phyloP scores from a whole-genome alignment of 92 coral and sea anemone genomes.

The Umimayanthus kanabou region DNA sequence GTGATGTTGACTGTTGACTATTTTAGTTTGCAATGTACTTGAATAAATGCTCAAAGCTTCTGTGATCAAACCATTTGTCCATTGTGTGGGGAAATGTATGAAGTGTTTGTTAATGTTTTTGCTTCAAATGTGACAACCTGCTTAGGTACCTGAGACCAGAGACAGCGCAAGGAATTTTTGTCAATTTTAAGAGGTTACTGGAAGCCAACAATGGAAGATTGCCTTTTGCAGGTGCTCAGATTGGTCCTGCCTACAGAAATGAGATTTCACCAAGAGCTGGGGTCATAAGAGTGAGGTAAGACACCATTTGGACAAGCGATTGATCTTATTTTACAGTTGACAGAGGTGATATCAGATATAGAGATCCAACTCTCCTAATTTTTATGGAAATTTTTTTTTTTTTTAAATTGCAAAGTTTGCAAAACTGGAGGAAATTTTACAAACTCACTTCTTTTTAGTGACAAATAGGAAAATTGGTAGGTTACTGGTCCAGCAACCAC shows the following conservation, averaged over 20 bases:
- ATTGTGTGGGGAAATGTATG: background rate
- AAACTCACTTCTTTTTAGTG: no score
- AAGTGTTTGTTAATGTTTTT: background rate
- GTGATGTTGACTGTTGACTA: no score
- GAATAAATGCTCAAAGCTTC: background rate
- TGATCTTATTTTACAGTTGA: no score
- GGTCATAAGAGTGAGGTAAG: constrained; percentile 91
- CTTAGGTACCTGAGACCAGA: constrained; percentile 93
- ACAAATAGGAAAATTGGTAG: no score
- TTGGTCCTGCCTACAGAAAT: constrained; percentile 98
- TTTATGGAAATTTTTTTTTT: no score
- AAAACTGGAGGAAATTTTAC: no score
- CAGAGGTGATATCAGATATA: no score
- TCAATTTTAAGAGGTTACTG: constrained; percentile 95
- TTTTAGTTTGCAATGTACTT: no score
- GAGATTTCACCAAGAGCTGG: constrained; percentile 99
- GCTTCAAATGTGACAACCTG: background rate
- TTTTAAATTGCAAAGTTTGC: no score
- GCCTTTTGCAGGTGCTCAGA: constrained; percentile 99
- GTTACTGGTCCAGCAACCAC: no score
- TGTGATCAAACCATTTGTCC: background rate
- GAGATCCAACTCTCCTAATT: no score
- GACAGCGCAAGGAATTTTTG: constrained; percentile 99
- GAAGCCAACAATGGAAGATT: constrained; percentile 96
- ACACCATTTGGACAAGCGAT: background rate